Evolutionary conservation across 2,113 vertebrate genomes (phyloP), one percentile per base, ranked within the genome.

Genomic region (Ageneiosus marmoratus): DNA sequence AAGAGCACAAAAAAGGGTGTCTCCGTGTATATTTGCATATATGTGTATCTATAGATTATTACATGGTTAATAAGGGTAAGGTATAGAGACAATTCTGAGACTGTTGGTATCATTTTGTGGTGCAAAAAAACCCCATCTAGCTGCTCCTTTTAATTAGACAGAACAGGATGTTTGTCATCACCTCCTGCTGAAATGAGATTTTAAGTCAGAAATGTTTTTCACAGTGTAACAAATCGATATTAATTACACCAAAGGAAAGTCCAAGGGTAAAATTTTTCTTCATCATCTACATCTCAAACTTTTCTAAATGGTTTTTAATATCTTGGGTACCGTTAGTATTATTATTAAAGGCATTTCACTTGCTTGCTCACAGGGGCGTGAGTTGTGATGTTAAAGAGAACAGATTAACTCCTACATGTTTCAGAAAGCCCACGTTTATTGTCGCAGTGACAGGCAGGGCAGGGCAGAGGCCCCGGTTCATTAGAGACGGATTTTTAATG

Each of bases 331-430:
- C 37, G 27, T 41, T 41, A 41, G 2, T 41, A 41, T 41, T 41
- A n/a, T 27, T 60, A 77, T n/a, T n/a, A 60, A 41, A 46, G 44
- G 18, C 27, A 32, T 29, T 63, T 65, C 37, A 24, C 18, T 41
- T 50, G 77, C 79, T 9, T 53, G 79, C 51, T 81, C 50, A 44
- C 24, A 27, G 5, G 11, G 24, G 50, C n/a, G 22, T 34, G 56
- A 51, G 27, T 44, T 60, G 27, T 46, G 55, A 46, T 60, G 22
- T 41, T 81, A 81, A 74, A 58, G 80, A 56, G 44, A 34, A 34
- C 37, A 48, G 56, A 82, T 75, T 34, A 62, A 80, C 20, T 55
- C 44, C 50, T 69, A 20, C 32, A 32, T 81, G 79, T 81, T 44
- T 67, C 51, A n/a, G 24, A 70, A 69, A 80, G 80, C 55, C 1